A percentile compares a stretch with the other conserved stretches of the same genome.
Conservation (phyloP, 2,888 invertebrate genomes). For the Melanotus villosus region DNA sequence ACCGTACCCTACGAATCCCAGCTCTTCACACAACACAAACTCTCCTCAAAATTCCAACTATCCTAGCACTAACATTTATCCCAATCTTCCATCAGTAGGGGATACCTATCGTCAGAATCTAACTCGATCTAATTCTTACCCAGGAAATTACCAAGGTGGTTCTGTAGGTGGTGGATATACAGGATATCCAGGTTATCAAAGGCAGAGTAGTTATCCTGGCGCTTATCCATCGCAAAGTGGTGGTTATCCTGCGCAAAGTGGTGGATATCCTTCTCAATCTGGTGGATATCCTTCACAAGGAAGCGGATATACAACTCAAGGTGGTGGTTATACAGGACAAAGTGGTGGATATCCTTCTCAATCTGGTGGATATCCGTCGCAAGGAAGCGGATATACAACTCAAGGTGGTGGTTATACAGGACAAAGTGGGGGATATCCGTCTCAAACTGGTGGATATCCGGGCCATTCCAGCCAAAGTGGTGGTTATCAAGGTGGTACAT, state of each 20-base stretch:
- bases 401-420: conserved; percentile 22
- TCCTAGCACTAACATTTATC: conserved; percentile 55
- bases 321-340: conserved; percentile 18
- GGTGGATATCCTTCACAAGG: background rate
- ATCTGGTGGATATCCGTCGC: conserved; percentile 35
- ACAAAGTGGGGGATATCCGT: conserved; percentile 12
- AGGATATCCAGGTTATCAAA: background rate
- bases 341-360: conserved; percentile 17
- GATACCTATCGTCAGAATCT: conserved; percentile 53
- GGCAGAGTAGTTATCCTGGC: conserved; percentile 50
- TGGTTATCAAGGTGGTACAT: background rate
- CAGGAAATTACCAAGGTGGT: conserved; percentile 4
- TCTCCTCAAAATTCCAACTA: conserved; percentile 25
- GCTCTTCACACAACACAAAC: background rate
- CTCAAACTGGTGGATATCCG: background rate
- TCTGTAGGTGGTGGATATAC: background rate
- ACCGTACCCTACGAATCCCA: background rate
- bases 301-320: background rate
- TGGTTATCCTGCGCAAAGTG: conserved; percentile 29
- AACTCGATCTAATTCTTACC: background rate
- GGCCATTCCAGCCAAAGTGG: background rate
- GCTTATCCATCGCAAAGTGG: conserved; percentile 39
- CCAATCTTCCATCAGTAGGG: conserved; percentile 54
- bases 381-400: conserved; percentile 3
- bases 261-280: background rate